Conservation (phyloP, 2,797 vertebrate species). For the Novumbra hubbsi region DNA sequence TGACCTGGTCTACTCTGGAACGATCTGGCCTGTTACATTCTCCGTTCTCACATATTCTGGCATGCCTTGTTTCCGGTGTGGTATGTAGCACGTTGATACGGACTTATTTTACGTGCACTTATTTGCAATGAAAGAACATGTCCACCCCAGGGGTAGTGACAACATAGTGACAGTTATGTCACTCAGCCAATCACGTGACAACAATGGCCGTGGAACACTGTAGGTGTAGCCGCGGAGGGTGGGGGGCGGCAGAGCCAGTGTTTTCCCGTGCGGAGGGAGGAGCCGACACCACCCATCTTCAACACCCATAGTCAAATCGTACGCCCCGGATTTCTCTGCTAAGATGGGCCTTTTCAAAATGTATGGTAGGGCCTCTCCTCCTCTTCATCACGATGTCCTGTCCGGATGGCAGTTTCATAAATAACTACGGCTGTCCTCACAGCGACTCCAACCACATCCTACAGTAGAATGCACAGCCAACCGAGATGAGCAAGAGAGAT, state of each 20-base stretch:
- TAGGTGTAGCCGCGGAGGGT: constrained; percentile 38
- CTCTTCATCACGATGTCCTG: neutral
- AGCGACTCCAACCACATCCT: constrained; percentile 4
- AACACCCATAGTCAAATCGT: constrained; percentile 37
- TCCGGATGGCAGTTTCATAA: constrained; percentile 15
- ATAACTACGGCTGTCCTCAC: constrained; percentile 33
- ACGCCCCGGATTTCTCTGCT: constrained; percentile 24
- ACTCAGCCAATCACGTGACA: constrained; percentile 70
- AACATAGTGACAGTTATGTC: constrained; percentile 54
- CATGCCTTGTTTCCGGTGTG: no score
- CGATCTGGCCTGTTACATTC: no score
- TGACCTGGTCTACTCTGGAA: no score
- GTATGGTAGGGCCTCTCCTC: constrained; percentile 21
- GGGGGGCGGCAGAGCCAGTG: constrained; percentile 18
- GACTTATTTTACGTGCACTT: no score
- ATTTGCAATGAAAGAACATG: constrained; percentile 15
- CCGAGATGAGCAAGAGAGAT: constrained; percentile 3
- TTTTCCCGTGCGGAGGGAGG: constrained; percentile 26
- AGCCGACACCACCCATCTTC: constrained; percentile 34
- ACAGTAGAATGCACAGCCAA: constrained; percentile 22
- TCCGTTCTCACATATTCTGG: no score
- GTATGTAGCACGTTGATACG: no score
- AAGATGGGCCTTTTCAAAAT: constrained; percentile 24
- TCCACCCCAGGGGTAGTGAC: constrained; percentile 35
- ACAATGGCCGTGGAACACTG: constrained; percentile 53